These are phyloP conservation scores for Xiphorhynchus elegans DNA, from an alignment of 2,113 vertebrate genomes.

Conservation along the genomic window DNA sequence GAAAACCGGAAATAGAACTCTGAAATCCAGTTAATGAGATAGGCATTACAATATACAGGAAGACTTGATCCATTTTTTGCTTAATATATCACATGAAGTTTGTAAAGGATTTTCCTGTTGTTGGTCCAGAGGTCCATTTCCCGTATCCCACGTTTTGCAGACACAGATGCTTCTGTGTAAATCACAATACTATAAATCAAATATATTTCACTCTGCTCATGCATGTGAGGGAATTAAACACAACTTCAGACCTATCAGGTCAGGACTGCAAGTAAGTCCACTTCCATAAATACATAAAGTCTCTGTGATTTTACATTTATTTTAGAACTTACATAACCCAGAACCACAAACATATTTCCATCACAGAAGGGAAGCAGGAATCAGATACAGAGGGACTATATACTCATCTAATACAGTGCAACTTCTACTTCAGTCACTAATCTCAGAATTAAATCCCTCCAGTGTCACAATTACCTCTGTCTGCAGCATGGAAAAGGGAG, in stretches of 20 bases:
- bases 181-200: neutral
- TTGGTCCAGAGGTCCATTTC: neutral
- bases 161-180: neutral
- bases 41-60: neutral
- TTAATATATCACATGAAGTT: neutral
- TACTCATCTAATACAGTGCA: neutral
- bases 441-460: no score
- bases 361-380: neutral
- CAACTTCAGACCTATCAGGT: neutral
- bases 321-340: neutral
- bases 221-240: neutral
- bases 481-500: neutral
- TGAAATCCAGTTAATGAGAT: neutral
- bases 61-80: neutral
- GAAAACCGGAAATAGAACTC: neutral
- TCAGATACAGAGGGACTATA: neutral
- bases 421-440: neutral
- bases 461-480: neutral
- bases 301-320: neutral
- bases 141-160: neutral
- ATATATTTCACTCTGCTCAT: neutral
- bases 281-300: neutral
- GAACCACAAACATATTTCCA: neutral
- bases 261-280: neutral
- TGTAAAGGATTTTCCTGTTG: neutral